Percentiles rank a stretch among this genome's conserved stretches.
Evolutionary conservation across 2,797 vertebrate species (phyloP).

Genomic region (Rhodeus uyekii): DNA sequence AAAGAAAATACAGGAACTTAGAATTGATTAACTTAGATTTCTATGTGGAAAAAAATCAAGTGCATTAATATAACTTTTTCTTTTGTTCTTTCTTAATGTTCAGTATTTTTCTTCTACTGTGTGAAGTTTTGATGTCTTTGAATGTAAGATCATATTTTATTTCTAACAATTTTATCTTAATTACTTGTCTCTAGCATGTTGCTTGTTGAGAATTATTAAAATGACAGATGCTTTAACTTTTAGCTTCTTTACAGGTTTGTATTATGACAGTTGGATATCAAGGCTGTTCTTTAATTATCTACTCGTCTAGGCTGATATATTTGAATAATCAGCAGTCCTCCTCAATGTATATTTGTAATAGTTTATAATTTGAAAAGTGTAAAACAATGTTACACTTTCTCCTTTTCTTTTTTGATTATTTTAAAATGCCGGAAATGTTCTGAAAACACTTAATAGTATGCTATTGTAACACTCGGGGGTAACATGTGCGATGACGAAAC

Average conservation of each 20-base stretch:
- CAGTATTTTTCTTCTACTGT: background rate
- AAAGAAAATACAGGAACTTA: too few relatives aligned
- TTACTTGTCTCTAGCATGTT: background rate
- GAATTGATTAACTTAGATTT: too few relatives aligned
- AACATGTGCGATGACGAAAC: too few relatives aligned
- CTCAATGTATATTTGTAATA: background rate
- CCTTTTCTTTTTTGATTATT: background rate
- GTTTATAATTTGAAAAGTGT: background rate
- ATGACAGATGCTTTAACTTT: background rate
- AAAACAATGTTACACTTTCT: background rate
- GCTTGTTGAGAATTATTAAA: background rate
- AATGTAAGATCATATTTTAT: background rate
- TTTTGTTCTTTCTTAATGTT: background rate
- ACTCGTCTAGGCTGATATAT: background rate
- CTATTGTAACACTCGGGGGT: too few relatives aligned
- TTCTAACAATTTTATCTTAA: background rate
- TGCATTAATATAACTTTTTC: too few relatives aligned
- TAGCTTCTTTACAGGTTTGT: background rate
- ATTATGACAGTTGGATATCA: background rate
- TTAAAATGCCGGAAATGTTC: background rate
- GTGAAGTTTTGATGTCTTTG: background rate
- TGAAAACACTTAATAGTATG: background rate
- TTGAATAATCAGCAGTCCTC: background rate
- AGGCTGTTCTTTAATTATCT: too few relatives aligned
- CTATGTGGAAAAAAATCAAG: too few relatives aligned